Evolutionary conservation across 2,888 invertebrate species (phyloP), one percentile per base, ranked within the genome.

Genomic region (Entomobrya multifasciata): DNA sequence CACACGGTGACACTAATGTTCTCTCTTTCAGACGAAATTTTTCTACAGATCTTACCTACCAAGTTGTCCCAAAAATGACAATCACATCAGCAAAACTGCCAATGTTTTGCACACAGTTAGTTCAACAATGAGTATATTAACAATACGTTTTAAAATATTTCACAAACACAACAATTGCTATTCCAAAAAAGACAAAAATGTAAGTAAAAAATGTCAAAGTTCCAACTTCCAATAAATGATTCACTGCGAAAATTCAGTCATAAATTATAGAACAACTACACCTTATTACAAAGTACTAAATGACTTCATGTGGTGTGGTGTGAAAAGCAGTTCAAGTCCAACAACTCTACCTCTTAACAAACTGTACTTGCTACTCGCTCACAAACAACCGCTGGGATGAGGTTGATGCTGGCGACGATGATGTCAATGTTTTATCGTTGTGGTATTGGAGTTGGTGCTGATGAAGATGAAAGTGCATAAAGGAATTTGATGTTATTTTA

Each of bases 311-410:
- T 60, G 27, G 76, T 55, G 62, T 30, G 62, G 67, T 67, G 80
- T 80, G 27, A 74, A 74, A 82, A 82, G 20, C 82, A 82, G 82
- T 74, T 82, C 82, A 82, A 82, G 82, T 82, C 72, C 60, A 82
- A 74, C 60, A 55, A 60, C 80, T 67, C n/a, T 57, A 57, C 30
- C 65, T 36, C 20, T 67, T 6, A 67, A 8, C 67, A 67, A 30
- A 74, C 36, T 79, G 49, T 44, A 72, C 70, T 27, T 52, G 44
- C 60, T 55, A 44, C 65, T 57, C 62, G n/a, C n/a, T 60, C 79
- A 36, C 41, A n/a, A n/a, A 60, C 47, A 47, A 79, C 36, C 82
- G 47, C 72, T 74, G 82, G 74, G 72, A 82, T 62, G 62, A 62
- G 72, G 82, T 74, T 72, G 57, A 82, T 74, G 30, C 27, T 47